A percentile compares a stretch with the other conserved stretches of the same genome.
phyloP scores from a whole-genome alignment of 2,888 invertebrate species.

The Hyalella azteca region DNA sequence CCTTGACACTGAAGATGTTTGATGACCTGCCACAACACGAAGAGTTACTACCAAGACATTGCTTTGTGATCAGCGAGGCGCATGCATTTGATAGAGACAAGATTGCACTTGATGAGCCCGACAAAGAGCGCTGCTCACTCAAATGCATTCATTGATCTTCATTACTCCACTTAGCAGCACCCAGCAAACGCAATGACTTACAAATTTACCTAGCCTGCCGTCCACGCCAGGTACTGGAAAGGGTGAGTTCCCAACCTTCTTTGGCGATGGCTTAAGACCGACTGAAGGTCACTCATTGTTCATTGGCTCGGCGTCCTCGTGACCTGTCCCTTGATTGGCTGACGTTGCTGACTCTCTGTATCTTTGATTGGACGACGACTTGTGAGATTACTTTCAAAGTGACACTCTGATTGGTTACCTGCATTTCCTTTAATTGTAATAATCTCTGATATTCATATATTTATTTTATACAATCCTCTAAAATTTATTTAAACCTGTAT shows the following conservation, averaged over 20 bases:
- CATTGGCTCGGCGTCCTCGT: background rate
- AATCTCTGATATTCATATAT: too few relatives aligned
- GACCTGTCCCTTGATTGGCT: background rate
- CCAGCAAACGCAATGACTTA: slow-evolving; percentile 1
- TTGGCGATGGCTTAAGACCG: background rate
- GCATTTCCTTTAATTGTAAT: too few relatives aligned
- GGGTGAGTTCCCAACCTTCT: background rate
- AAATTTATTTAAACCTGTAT: too few relatives aligned
- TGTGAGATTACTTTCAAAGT: too few relatives aligned
- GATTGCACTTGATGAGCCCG: background rate
- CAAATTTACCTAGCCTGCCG: background rate
- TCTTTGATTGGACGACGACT: too few relatives aligned
- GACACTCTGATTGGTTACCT: too few relatives aligned
- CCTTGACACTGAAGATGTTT: too few relatives aligned
- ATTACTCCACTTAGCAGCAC: slow-evolving; percentile 18
- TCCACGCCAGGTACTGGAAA: background rate
- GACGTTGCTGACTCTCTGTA: too few relatives aligned
- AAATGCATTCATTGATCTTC: slow-evolving; percentile 21
- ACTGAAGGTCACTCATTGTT: background rate
- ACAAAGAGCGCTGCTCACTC: slow-evolving; percentile 5
- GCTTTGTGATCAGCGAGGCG: too few relatives aligned
- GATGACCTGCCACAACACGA: too few relatives aligned
- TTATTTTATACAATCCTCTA: too few relatives aligned
- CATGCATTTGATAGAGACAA: background rate
- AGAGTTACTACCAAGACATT: too few relatives aligned